phyloP scores from a whole-genome alignment of 2,113 vertebrate species.

The Hiodon tergisus region DNA sequence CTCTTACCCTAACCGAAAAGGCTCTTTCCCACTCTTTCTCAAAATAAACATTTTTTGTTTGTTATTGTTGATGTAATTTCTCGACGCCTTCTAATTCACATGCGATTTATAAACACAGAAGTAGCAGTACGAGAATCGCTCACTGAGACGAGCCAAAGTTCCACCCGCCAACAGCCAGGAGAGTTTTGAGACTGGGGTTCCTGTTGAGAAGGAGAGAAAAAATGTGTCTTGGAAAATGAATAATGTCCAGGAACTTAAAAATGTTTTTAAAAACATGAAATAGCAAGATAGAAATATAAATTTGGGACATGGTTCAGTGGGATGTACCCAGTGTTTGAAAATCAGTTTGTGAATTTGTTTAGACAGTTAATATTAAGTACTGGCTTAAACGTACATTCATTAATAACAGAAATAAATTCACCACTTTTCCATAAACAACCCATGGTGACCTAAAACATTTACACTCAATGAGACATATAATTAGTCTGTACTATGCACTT shows the following conservation, averaged over 20 bases:
- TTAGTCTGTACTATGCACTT: too few species aligned
- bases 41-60: neutral
- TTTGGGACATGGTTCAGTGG: too few species aligned
- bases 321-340: too few species aligned
- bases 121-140: constrained; percentile 33
- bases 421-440: too few species aligned
- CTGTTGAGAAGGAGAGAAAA: constrained; percentile 44
- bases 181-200: constrained; percentile 72
- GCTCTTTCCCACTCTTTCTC: neutral
- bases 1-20: neutral
- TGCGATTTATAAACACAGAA: neutral
- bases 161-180: constrained; percentile 80
- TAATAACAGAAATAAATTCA: too few species aligned
- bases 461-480: too few species aligned
- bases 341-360: too few species aligned
- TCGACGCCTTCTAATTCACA: neutral
- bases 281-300: too few species aligned
- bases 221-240: neutral
- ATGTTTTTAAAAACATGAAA: neutral
- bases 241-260: too few species aligned
- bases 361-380: too few species aligned
- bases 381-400: too few species aligned
- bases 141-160: constrained; percentile 74
- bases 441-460: too few species aligned
- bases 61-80: neutral